phyloP scores from a whole-genome alignment of 2,797 vertebrate species.

The Enteromius afrohamiltoni region DNA sequence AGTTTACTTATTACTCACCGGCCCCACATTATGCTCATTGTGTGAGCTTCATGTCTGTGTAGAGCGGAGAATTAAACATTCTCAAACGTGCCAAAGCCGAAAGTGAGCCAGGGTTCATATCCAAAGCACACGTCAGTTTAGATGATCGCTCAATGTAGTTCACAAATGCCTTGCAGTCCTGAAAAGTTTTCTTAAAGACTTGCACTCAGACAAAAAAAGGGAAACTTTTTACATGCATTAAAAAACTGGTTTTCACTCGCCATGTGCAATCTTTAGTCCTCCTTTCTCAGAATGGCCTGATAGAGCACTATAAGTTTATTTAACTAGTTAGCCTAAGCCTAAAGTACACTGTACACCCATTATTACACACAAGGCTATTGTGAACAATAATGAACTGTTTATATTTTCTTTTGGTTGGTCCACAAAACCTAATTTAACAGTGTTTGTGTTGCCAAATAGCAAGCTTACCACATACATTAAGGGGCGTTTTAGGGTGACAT shows the following conservation, averaged over 20 bases:
- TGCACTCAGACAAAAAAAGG: conserved; percentile 16
- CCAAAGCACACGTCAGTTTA: conserved; percentile 50
- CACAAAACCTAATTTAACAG: background rate
- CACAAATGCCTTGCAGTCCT: conserved; percentile 38
- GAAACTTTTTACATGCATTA: conserved; percentile 6
- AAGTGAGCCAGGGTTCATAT: conserved; percentile 45
- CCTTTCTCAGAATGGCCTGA: conserved; percentile 33
- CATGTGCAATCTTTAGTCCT: conserved; percentile 11
- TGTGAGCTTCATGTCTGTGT: conserved; percentile 23
- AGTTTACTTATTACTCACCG: background rate
- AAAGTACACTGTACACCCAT: conserved; percentile 24
- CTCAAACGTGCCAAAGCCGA: conserved; percentile 19
- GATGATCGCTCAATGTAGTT: conserved; percentile 41
- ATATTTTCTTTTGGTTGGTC: conserved; percentile 44
- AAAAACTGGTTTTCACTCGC: conserved; percentile 20
- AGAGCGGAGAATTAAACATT: conserved; percentile 18
- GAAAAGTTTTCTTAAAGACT: conserved; percentile 33
- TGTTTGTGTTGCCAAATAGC: background rate
- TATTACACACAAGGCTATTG: conserved; percentile 31
- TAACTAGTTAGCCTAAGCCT: conserved; percentile 32
- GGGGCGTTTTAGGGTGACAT: background rate
- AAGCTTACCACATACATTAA: background rate
- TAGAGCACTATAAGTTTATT: conserved; percentile 31
- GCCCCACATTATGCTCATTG: conserved; percentile 20
- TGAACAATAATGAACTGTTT: conserved; percentile 43